Evolutionary conservation across 2,113 vertebrate genomes (phyloP).

Genomic region (Haemorhous mexicanus): DNA sequence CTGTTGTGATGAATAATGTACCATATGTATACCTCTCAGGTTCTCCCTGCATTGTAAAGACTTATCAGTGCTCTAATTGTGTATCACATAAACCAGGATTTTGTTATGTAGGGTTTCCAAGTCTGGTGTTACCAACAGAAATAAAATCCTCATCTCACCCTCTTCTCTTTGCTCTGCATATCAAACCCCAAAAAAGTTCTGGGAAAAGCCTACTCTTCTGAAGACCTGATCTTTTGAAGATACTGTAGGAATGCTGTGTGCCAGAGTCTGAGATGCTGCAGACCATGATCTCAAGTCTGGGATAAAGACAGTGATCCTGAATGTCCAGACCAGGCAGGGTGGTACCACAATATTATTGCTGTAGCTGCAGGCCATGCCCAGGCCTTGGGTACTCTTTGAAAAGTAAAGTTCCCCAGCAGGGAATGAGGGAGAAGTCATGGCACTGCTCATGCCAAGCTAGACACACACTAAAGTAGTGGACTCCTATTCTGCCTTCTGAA

Average conservation of each 20-base stretch:
- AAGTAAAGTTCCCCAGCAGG: background rate
- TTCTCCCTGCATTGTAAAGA: background rate
- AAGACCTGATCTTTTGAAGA: background rate
- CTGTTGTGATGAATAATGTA: conserved; percentile 48
- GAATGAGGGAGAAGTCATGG: background rate
- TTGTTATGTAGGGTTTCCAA: background rate
- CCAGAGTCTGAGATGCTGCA: background rate
- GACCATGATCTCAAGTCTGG: background rate
- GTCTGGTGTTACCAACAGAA: background rate
- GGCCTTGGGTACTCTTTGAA: background rate
- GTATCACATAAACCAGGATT: background rate
- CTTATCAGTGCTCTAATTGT: background rate
- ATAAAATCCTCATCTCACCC: conserved; percentile 12
- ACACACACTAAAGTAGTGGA: rapidly evolving
- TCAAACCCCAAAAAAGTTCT: background rate
- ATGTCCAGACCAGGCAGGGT: background rate
- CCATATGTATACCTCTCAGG: conserved; percentile 25
- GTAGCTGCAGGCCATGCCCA: background rate
- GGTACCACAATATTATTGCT: background rate
- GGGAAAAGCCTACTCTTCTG: background rate
- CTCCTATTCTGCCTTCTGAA: background rate
- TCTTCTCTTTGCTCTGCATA: background rate
- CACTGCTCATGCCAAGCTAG: rapidly evolving
- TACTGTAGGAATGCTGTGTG: background rate
- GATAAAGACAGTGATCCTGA: background rate